Conservation (phyloP, 2,797 vertebrate species). For the Arremon brunneinucha region DNA sequence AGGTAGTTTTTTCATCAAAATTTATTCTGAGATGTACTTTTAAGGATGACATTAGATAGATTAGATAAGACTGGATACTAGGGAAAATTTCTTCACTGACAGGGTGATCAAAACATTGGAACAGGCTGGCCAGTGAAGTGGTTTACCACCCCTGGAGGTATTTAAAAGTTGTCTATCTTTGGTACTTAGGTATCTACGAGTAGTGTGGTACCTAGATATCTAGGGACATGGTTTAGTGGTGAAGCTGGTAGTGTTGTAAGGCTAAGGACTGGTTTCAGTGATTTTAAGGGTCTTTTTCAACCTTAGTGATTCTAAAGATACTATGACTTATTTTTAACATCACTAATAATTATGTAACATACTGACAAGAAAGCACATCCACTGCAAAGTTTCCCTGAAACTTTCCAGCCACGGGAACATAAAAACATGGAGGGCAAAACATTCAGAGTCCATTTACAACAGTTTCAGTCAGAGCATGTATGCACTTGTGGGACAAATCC, state of each 20-base stretch:
- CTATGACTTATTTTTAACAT: not conserved
- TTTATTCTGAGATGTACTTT: not conserved
- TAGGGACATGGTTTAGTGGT: not conserved
- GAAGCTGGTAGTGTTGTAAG: no score
- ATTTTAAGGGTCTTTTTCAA: not conserved
- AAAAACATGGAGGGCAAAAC: not conserved
- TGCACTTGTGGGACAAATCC: not conserved
- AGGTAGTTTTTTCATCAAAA: not conserved
- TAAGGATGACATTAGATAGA: not conserved
- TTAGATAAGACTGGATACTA: not conserved
- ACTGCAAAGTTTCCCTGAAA: not conserved
- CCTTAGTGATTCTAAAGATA: not conserved
- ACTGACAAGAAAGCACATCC: not conserved
- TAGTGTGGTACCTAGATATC: not conserved
- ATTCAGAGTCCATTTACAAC: not conserved
- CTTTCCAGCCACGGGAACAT: not conserved
- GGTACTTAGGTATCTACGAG: no score
- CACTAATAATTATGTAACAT: not conserved
- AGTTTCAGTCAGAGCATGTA: not conserved
- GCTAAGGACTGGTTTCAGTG: not conserved
- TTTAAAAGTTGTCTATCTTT: not conserved
- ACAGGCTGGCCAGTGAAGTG: not conserved
- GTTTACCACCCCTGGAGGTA: not conserved
- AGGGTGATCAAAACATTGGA: accelerated
- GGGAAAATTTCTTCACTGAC: not conserved